A percentile compares a stretch with the other conserved stretches of the same genome.
Evolutionary conservation across 2,888 invertebrate genomes (phyloP).

Genomic region (Cheiracanthium punctorium): DNA sequence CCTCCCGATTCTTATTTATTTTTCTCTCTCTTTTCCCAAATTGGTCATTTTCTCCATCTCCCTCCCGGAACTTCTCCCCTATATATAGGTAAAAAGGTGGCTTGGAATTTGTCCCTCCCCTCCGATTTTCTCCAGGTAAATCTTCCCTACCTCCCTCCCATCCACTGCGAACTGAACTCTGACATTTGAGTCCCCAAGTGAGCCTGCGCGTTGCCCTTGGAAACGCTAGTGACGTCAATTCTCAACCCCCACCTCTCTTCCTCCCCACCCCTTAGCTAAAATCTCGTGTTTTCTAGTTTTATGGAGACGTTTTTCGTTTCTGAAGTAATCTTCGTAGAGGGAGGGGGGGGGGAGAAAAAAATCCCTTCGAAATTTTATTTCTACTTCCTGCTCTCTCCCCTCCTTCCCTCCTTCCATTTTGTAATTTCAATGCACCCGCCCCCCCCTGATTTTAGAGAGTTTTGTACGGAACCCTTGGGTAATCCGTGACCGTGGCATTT

Average conservation of each 20-base stretch:
- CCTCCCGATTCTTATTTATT: too few species aligned
- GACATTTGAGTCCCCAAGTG: conserved; percentile 55
- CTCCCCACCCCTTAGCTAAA: not conserved
- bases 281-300: conserved; percentile 22
- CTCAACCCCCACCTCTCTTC: not conserved
- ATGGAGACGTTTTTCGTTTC: conserved; percentile 54
- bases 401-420: not conserved
- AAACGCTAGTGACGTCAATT: conserved; percentile 60
- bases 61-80: not conserved
- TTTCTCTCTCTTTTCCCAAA: not conserved
- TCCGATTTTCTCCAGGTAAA: not conserved
- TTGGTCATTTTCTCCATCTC: not conserved
- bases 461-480: not conserved
- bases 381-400: not conserved
- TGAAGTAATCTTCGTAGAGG: conserved; percentile 54
- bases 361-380: conserved; percentile 48
- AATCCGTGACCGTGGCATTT: not conserved
- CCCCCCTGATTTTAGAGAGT: not conserved
- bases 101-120: not conserved
- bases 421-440: not conserved
- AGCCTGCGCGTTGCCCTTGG: conserved; percentile 43
- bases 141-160: not conserved
- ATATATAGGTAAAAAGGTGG: not conserved
- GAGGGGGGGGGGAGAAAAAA: conserved; percentile 36
- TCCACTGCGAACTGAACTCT: too few species aligned